phyloP scores from a whole-genome alignment of 2,888 invertebrate species.

The Leptinotarsa peninsularis region DNA sequence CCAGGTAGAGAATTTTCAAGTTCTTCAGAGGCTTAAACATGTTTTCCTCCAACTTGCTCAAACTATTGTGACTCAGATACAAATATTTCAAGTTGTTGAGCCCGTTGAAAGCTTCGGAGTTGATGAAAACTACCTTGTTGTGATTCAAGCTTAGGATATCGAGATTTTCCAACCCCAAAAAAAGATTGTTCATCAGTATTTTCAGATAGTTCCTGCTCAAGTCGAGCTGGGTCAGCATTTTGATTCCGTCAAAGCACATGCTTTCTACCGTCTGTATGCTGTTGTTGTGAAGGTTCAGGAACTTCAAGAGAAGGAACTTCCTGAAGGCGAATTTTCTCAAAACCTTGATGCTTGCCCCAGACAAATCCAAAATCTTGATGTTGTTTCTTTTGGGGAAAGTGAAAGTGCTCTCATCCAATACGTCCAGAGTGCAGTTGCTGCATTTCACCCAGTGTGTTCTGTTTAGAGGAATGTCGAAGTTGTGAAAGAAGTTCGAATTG shows the following conservation, averaged over 20 bases:
- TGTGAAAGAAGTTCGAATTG: conserved; percentile 57
- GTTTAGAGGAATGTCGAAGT: conserved; percentile 55
- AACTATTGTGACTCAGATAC: conserved; percentile 63
- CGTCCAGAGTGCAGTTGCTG: conserved; percentile 58
- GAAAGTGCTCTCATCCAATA: conserved; percentile 60
- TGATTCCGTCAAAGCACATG: conserved; percentile 62
- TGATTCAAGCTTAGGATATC: conserved; percentile 62
- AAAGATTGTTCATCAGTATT: conserved; percentile 60
- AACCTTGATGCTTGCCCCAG: conserved; percentile 52
- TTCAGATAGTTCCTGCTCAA: conserved; percentile 59
- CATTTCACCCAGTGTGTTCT: conserved; percentile 62
- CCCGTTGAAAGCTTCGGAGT: conserved; percentile 63
- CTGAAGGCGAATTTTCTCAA: conserved; percentile 58
- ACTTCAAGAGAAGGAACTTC: conserved; percentile 59
- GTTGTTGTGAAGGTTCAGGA: conserved; percentile 62
- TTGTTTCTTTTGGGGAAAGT: conserved; percentile 58
- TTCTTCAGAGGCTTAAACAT: conserved; percentile 61
- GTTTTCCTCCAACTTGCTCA: conserved; percentile 60
- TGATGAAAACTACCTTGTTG: conserved; percentile 61
- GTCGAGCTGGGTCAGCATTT: conserved; percentile 60
- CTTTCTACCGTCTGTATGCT: conserved; percentile 60
- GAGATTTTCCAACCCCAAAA: conserved; percentile 62
- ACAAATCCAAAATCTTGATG: conserved; percentile 58
- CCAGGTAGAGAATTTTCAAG: conserved; percentile 63
- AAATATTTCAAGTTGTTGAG: conserved; percentile 62